Percentiles rank a stretch among this genome's conserved stretches.
Evolutionary conservation across 2,888 invertebrate genomes (phyloP).

Genomic region (Linnaemya tessellans): DNA sequence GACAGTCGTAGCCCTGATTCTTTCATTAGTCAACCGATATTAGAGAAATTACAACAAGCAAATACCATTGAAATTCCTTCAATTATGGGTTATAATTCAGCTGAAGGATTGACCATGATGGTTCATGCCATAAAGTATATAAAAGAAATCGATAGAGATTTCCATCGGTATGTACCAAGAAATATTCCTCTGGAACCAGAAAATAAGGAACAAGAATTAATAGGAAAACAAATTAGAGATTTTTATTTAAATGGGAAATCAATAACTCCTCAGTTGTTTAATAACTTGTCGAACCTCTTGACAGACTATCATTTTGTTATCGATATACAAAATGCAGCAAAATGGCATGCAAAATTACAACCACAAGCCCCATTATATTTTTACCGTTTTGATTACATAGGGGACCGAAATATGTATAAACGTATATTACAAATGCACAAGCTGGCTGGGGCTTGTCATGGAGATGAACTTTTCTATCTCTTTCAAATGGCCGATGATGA

Average conservation of each 20-base stretch:
- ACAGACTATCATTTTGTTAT: slow-evolving; percentile 83
- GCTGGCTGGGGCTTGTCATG: slow-evolving; percentile 85
- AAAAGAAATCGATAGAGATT: slow-evolving; percentile 76
- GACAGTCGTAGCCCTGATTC: slow-evolving; percentile 76
- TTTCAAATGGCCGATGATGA: slow-evolving; percentile 82
- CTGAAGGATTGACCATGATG: slow-evolving; percentile 84
- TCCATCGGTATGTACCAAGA: slow-evolving; percentile 79
- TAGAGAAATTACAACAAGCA: slow-evolving; percentile 83
- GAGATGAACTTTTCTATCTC: slow-evolving; percentile 86
- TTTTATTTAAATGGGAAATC: slow-evolving; percentile 84
- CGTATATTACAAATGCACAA: slow-evolving; percentile 82
- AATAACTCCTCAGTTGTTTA: slow-evolving; percentile 81
- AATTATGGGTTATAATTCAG: slow-evolving; percentile 85
- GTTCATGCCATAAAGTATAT: slow-evolving; percentile 76
- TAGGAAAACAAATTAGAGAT: slow-evolving; percentile 77
- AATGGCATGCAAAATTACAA: slow-evolving; percentile 77
- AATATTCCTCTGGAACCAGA: slow-evolving; percentile 75
- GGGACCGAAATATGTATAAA: slow-evolving; percentile 85
- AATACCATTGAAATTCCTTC: slow-evolving; percentile 84
- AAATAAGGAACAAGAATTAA: slow-evolving; percentile 72
- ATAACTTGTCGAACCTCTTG: slow-evolving; percentile 84
- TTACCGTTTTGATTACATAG: slow-evolving; percentile 86
- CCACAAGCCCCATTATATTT: slow-evolving; percentile 84
- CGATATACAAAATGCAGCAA: slow-evolving; percentile 77
- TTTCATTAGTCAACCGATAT: slow-evolving; percentile 79